A percentile compares a stretch with the other conserved stretches of the same genome.
Evolutionary conservation across 2,888 invertebrate genomes (phyloP).

Genomic region (Proisotoma minuta): DNA sequence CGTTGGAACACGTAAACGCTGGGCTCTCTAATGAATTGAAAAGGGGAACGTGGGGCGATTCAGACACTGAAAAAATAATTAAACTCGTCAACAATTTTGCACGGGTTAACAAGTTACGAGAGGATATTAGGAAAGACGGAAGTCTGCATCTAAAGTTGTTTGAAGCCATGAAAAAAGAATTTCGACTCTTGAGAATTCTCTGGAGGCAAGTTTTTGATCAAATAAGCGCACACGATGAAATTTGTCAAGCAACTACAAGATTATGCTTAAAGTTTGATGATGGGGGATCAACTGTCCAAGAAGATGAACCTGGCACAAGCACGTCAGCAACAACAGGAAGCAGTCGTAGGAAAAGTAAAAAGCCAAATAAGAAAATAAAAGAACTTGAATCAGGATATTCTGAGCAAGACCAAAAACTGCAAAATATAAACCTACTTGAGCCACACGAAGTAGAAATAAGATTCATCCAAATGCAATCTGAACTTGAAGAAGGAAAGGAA

Average conservation of each 20-base stretch:
- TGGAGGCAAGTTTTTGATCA: constrained; percentile 54
- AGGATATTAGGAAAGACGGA: constrained; percentile 54
- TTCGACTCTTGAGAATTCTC: constrained; percentile 53
- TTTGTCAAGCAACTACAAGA: constrained; percentile 52
- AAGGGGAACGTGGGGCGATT: constrained; percentile 62
- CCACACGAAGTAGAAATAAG: constrained; percentile 43
- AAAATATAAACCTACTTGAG: constrained; percentile 44
- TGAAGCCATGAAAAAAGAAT: constrained; percentile 63
- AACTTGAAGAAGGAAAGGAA: constrained; percentile 46
- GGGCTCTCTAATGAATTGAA: constrained; percentile 50
- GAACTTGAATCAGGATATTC: constrained; percentile 24
- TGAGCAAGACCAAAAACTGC: constrained; percentile 33
- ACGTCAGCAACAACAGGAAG: neutral
- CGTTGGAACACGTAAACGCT: constrained; percentile 49
- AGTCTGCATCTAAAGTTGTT: constrained; percentile 57
- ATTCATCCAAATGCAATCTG: constrained; percentile 44
- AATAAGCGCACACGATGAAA: constrained; percentile 63
- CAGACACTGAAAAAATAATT: constrained; percentile 52
- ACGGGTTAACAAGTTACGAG: constrained; percentile 50
- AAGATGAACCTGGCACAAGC: neutral
- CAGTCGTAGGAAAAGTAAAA: neutral
- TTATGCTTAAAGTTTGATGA: constrained; percentile 18
- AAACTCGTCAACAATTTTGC: constrained; percentile 53
- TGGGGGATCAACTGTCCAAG: neutral
- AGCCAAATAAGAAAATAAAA: constrained; percentile 24